Conservation (phyloP, 2,888 invertebrate genomes). For the Epinotia ramella region DNA sequence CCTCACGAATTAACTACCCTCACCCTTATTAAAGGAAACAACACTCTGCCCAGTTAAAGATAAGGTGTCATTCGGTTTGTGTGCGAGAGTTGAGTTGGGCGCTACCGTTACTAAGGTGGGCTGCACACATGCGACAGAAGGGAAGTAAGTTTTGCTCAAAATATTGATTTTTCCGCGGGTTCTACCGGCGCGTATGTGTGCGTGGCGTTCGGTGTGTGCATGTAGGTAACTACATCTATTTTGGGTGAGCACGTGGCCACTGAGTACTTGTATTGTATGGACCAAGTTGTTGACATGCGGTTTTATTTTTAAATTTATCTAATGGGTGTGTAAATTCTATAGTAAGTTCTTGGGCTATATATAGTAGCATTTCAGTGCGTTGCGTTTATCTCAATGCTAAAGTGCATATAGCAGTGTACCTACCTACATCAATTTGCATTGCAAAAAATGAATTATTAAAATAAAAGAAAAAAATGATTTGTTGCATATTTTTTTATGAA, state of each 20-base stretch:
- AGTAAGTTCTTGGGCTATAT: neutral
- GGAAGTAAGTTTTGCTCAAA: conserved; percentile 85
- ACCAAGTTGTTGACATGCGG: conserved; percentile 79
- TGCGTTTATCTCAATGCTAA: neutral
- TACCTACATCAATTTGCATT: too few relatives aligned
- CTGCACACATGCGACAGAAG: conserved; percentile 74
- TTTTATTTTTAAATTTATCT: conserved; percentile 80
- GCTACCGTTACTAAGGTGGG: conserved; percentile 56
- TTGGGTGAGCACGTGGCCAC: conserved; percentile 82
- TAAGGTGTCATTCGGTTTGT: conserved; percentile 72
- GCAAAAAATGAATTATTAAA: too few relatives aligned
- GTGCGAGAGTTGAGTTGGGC: conserved; percentile 58
- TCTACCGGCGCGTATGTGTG: conserved; percentile 63
- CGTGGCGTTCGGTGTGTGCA: conserved; percentile 49
- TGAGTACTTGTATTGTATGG: conserved; percentile 54
- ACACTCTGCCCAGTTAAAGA: conserved; percentile 67
- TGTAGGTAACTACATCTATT: conserved; percentile 76
- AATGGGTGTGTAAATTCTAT: conserved; percentile 70
- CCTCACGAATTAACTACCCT: conserved; percentile 78
- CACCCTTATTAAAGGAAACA: conserved; percentile 64
- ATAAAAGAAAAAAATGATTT: too few relatives aligned
- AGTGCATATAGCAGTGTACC: too few relatives aligned
- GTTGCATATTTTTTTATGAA: too few relatives aligned
- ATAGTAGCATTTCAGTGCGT: neutral
- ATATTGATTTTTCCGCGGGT: conserved; percentile 84